Conservation (phyloP, 1,140 invertebrate species). For the Drosophila quadrilineata region DNA sequence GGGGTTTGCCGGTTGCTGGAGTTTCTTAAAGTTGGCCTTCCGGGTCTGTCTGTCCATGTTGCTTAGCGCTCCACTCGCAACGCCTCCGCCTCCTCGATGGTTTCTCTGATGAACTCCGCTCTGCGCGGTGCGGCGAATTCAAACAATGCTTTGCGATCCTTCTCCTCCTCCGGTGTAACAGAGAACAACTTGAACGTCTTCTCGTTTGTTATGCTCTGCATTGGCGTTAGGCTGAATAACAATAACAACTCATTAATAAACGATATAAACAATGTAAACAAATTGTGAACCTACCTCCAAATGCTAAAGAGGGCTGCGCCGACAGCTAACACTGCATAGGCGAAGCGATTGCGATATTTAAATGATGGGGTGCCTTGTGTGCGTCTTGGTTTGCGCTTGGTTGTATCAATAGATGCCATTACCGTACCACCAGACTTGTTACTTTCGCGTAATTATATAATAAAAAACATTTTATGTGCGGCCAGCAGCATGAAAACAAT, state of each 20-base stretch:
- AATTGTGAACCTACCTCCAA: slow-evolving; percentile 45
- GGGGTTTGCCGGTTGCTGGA: slow-evolving; percentile 39
- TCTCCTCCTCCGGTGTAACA: slow-evolving; percentile 42
- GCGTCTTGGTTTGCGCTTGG: slow-evolving; percentile 73
- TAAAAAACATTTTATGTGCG: slow-evolving; percentile 54
- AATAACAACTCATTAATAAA: not conserved
- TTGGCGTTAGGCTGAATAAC: slow-evolving; percentile 49
- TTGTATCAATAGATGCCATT: slow-evolving; percentile 68
- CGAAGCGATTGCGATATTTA: slow-evolving; percentile 69
- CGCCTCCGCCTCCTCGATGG: slow-evolving; percentile 52
- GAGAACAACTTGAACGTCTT: slow-evolving; percentile 29
- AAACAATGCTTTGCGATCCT: slow-evolving; percentile 57
- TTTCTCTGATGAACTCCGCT: slow-evolving; percentile 45
- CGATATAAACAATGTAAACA: not conserved
- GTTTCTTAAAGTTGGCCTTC: slow-evolving; percentile 65
- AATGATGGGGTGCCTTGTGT: slow-evolving; percentile 73
- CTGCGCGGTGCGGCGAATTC: slow-evolving; percentile 49
- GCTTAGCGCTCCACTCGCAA: slow-evolving; percentile 45
- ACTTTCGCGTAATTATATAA: slow-evolving; percentile 51
- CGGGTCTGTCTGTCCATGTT: slow-evolving; percentile 64
- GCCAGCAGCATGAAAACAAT: slow-evolving; percentile 17
- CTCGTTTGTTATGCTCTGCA: slow-evolving; percentile 55
- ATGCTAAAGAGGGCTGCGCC: slow-evolving; percentile 54
- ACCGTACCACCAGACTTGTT: slow-evolving; percentile 31
- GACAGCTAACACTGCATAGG: slow-evolving; percentile 51